Percentiles rank a stretch among this genome's conserved stretches.
These are phyloP conservation scores for Pipistrellus kuhlii DNA, from an alignment of 2,797 vertebrate species.

Conservation along the genomic window DNA sequence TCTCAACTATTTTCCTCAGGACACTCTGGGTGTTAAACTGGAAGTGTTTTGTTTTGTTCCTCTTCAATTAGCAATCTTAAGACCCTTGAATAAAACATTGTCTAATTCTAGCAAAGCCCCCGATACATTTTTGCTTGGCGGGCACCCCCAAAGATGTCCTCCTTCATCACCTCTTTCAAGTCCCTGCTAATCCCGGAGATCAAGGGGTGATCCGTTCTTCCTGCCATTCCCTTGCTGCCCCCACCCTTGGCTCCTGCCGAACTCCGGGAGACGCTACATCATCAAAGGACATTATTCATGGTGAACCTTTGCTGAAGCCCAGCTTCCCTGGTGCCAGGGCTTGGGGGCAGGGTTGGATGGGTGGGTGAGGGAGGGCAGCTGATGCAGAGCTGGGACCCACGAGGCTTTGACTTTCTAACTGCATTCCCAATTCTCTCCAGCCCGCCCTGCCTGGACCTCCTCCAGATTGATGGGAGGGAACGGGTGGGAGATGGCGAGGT, in stretches of 20 bases:
- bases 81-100: neutral
- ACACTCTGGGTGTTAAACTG: neutral
- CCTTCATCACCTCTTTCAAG: constrained; percentile 72
- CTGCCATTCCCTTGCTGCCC: constrained; percentile 50
- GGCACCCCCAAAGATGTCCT: neutral
- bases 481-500: neutral
- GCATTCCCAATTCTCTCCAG: neutral
- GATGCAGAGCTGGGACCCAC: neutral
- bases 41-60: neutral
- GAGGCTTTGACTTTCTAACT: neutral
- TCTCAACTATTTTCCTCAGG: neutral
- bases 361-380: neutral
- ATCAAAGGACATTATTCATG: constrained; percentile 83
- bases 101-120: neutral
- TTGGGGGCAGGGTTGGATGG: neutral
- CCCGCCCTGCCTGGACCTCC: neutral
- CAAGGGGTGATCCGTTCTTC: constrained; percentile 65
- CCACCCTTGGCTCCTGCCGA: neutral
- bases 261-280: constrained; percentile 47
- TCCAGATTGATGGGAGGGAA: neutral
- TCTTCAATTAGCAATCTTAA: neutral
- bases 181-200: constrained; percentile 73
- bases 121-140: neutral
- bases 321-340: constrained; percentile 40
- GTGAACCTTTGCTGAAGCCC: constrained; percentile 71